These are phyloP conservation scores for Botia kubotai DNA, from an alignment of 2,797 vertebrate species.

Conservation along the genomic window DNA sequence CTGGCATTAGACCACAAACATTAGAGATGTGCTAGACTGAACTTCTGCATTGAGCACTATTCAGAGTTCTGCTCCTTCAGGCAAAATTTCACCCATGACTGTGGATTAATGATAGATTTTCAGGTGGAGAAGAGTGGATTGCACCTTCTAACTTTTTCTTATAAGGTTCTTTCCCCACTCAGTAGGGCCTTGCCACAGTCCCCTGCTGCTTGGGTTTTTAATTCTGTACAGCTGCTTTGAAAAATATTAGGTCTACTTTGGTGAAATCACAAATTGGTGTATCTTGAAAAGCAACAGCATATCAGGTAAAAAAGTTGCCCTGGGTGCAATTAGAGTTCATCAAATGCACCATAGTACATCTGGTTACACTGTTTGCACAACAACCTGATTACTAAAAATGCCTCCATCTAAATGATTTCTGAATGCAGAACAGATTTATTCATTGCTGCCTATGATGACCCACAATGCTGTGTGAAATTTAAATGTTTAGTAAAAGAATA, in stretches of 20 bases:
- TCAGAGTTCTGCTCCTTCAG: conserved; percentile 14
- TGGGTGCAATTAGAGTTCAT: no score
- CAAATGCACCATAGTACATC: no score
- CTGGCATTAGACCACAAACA: conserved; percentile 25
- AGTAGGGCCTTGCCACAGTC: not conserved
- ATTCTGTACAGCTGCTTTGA: not conserved
- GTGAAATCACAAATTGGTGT: no score
- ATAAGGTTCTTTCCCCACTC: not conserved
- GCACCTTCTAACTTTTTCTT: not conserved
- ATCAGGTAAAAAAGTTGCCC: no score
- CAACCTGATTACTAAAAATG: not conserved
- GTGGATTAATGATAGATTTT: conserved; percentile 9
- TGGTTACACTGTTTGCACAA: not conserved
- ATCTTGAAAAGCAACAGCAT: no score
- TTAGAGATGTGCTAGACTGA: conserved; percentile 26
- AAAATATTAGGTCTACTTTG: not conserved
- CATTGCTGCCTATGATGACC: no score
- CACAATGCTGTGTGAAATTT: no score
- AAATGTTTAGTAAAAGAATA: no score
- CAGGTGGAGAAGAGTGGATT: not conserved
- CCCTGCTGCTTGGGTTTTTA: not conserved
- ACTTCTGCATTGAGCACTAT: not conserved
- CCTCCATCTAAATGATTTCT: no score
- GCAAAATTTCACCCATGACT: not conserved
- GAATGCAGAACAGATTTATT: no score